phyloP scores from a whole-genome alignment of 2,797 vertebrate genomes.

The Galago senegalensis region DNA sequence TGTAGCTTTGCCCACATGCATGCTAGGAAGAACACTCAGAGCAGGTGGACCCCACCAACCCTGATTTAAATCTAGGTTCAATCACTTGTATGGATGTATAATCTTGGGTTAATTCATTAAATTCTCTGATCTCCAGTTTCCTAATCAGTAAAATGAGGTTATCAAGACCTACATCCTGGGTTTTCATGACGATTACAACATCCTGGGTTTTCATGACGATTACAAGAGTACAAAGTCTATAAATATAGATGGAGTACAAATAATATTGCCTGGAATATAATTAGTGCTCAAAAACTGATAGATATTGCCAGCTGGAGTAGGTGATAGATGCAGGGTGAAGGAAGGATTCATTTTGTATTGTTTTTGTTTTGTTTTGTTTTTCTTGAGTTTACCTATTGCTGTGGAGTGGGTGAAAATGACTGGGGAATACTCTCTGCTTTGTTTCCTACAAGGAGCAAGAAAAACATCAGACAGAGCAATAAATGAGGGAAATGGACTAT shows the following conservation, averaged over 20 bases:
- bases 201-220: neutral
- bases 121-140: neutral
- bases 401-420: neutral
- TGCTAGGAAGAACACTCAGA: neutral
- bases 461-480: slow-evolving; percentile 4
- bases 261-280: neutral
- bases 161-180: neutral
- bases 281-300: neutral
- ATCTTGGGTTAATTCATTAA: neutral
- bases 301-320: neutral
- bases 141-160: neutral
- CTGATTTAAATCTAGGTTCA: neutral
- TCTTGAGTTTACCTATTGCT: neutral
- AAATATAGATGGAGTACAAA: neutral
- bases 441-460: neutral
- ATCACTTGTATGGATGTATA: neutral
- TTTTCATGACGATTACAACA: neutral
- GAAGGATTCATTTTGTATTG: neutral
- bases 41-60: neutral
- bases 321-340: neutral
- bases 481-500: neutral
- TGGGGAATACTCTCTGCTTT: neutral
- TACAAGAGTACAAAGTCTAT: neutral
- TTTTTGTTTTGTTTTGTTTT: neutral
- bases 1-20: neutral